Conservation (phyloP, 2,797 vertebrate species). For the Gobio occitaniae region DNA sequence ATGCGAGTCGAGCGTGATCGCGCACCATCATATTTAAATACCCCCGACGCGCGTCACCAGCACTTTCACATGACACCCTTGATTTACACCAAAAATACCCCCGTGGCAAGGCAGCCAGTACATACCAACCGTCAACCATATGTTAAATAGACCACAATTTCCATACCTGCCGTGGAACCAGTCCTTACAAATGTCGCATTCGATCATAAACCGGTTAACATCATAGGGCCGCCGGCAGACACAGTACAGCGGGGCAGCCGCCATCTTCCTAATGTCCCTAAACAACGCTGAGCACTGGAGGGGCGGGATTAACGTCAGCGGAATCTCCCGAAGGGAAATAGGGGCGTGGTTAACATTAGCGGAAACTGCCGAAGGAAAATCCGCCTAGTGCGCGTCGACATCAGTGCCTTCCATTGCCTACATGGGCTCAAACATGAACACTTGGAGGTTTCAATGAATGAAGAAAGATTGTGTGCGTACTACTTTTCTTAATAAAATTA, state of each 20-base stretch:
- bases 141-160: neutral
- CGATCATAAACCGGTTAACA: conserved; percentile 97
- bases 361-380: conserved; percentile 48
- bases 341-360: conserved; percentile 32
- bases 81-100: conserved; percentile 28
- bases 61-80: conserved; percentile 45
- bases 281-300: conserved; percentile 77
- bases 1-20: conserved; percentile 8
- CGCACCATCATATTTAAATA: conserved; percentile 48
- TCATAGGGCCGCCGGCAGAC: conserved; percentile 98
- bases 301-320: conserved; percentile 38
- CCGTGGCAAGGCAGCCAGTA: conserved; percentile 8
- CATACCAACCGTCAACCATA: neutral
- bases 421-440: conserved; percentile 12
- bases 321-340: conserved; percentile 10
- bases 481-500: neutral
- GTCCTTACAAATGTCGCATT: conserved; percentile 98
- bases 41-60: conserved; percentile 31
- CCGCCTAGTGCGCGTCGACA: neutral
- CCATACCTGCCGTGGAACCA: conserved; percentile 98
- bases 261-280: conserved; percentile 87
- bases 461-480: neutral
- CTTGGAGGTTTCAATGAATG: neutral
- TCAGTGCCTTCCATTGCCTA: neutral
- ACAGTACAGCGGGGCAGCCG: conserved; percentile 95